phyloP scores from a whole-genome alignment of 2,888 invertebrate genomes.

The Chromoteleia sp. region DNA sequence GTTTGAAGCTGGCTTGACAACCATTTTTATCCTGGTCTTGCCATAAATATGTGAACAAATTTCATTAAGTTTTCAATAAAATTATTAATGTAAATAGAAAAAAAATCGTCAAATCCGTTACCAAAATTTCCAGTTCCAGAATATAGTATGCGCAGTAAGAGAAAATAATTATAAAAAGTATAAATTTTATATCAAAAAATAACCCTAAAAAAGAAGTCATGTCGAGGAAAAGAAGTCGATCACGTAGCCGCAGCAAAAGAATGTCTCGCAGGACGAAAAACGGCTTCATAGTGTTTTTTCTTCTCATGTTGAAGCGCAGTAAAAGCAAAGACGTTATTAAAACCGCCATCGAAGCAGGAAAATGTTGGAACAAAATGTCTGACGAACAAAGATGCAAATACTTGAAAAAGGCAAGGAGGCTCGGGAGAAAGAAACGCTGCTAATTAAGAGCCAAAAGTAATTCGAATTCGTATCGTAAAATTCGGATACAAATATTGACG shows the following conservation, averaged over 20 bases:
- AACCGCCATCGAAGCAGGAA: conserved; percentile 63
- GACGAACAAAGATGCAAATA: conserved; percentile 55
- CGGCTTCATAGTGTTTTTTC: conserved; percentile 62
- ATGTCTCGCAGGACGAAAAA: conserved; percentile 44
- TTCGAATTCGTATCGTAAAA: too few relatives aligned
- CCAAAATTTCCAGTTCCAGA: background rate
- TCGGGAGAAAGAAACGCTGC: conserved; percentile 1
- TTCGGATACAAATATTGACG: too few relatives aligned
- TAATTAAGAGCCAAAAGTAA: background rate
- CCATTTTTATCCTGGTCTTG: background rate
- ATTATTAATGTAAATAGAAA: conserved; percentile 11
- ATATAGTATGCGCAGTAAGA: background rate
- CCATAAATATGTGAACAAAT: conserved; percentile 17
- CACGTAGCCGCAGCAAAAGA: conserved; percentile 6
- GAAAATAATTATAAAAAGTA: background rate
- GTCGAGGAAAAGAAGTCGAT: conserved; percentile 4
- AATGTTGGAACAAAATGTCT: conserved; percentile 62
- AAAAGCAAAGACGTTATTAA: conserved; percentile 45
- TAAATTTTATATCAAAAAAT: conserved; percentile 1
- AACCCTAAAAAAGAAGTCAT: background rate
- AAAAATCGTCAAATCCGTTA: background rate
- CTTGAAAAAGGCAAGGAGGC: conserved; percentile 24
- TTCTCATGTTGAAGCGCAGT: conserved; percentile 34
- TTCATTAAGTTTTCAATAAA: background rate
- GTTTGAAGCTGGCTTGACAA: conserved; percentile 49